These are phyloP conservation scores for Ciconia maguari DNA, from an alignment of 2,113 vertebrate species.

Conservation along the genomic window DNA sequence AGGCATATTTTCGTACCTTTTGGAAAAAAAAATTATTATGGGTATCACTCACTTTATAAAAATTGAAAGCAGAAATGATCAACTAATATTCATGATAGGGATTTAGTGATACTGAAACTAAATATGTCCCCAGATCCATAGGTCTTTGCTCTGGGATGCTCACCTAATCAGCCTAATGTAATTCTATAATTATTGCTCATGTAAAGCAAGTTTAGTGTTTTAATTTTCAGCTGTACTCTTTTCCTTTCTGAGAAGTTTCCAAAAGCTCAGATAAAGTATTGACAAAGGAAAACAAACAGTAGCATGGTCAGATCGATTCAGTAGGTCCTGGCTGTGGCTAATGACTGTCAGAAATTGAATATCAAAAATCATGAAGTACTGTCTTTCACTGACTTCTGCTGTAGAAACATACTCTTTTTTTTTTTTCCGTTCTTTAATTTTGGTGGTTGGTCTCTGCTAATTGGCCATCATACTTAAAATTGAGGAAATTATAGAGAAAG, in stretches of 20 bases:
- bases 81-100: background rate
- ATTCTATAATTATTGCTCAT: background rate
- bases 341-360: background rate
- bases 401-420: background rate
- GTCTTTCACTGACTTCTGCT: background rate
- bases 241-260: background rate
- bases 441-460: background rate
- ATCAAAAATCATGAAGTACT: background rate
- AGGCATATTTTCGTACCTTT: background rate
- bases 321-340: background rate
- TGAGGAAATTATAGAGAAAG: background rate
- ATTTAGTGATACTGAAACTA: background rate
- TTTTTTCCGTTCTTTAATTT: background rate
- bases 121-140: background rate
- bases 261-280: background rate
- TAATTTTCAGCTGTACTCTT: background rate
- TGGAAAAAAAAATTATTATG: background rate
- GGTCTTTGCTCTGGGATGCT: background rate
- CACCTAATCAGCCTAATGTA: background rate
- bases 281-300: background rate
- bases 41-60: background rate
- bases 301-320: background rate
- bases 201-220: background rate
- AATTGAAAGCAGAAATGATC: background rate
- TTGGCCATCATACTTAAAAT: background rate